Evolutionary conservation across 2,113 vertebrate genomes (phyloP).

Genomic region (Glaucomys volans): DNA sequence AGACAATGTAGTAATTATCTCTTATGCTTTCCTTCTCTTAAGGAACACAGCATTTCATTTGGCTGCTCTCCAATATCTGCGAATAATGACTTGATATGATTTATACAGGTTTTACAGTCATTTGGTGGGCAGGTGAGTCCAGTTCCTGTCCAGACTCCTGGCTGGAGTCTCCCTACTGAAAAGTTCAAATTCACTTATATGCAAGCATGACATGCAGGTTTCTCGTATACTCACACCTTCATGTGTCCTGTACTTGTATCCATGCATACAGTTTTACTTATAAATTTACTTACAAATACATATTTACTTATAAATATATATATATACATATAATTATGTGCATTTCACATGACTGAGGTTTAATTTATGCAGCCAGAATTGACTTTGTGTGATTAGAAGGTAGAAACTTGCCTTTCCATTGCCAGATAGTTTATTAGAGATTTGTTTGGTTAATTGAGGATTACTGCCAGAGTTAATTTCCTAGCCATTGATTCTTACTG

Average conservation of each 20-base stretch:
- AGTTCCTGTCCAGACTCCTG: background rate
- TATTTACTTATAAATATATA: background rate
- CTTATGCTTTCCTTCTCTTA: background rate
- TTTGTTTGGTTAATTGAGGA: conserved; percentile 18
- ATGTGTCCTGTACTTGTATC: background rate
- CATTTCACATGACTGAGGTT: background rate
- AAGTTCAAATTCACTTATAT: background rate
- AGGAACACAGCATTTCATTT: background rate
- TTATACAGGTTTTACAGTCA: background rate
- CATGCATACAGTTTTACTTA: background rate
- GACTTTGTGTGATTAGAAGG: background rate
- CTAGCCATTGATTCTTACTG: background rate
- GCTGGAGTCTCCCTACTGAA: background rate
- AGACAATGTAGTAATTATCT: background rate
- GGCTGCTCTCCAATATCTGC: background rate
- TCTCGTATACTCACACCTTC: background rate
- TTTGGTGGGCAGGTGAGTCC: background rate
- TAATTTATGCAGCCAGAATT: background rate
- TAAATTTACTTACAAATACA: background rate
- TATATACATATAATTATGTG: background rate
- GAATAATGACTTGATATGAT: conserved; percentile 7
- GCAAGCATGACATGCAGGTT: background rate
- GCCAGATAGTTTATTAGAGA: background rate
- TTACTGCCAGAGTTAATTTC: background rate
- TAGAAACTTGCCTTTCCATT: background rate